Conservation (phyloP, 1,140 invertebrate species). For the Ectropis grisescens region DNA sequence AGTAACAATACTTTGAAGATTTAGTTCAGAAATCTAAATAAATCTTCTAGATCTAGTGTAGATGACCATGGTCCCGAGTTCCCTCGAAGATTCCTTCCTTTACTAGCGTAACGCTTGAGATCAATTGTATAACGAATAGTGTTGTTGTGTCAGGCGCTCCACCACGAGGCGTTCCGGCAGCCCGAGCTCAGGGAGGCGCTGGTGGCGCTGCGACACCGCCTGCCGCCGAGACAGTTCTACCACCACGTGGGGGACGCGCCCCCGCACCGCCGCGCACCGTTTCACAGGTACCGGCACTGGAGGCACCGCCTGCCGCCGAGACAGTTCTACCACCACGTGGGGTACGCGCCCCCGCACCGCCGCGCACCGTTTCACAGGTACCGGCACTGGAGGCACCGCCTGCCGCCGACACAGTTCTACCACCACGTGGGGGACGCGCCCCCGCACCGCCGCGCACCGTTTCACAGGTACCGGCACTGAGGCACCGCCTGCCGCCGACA, state of each 20-base stretch:
- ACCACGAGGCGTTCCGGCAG: slow-evolving; percentile 50
- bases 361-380: no score
- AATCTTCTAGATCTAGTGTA: no score
- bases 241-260: slow-evolving; percentile 48
- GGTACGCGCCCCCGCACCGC: no score
- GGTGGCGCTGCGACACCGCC: slow-evolving; percentile 50
- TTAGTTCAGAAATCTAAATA: no score
- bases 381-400: slow-evolving; percentile 57
- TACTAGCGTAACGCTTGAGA: no score
- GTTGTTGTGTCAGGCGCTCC: slow-evolving; percentile 34
- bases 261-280: slow-evolving; percentile 31
- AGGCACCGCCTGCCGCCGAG: no score
- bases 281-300: slow-evolving; percentile 39
- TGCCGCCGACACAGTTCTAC: slow-evolving; percentile 63
- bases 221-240: slow-evolving; percentile 63
- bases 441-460: slow-evolving; percentile 36
- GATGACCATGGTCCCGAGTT: no score
- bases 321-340: no score
- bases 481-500: slow-evolving; percentile 58
- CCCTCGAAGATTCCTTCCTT: no score
- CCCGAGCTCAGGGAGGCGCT: slow-evolving; percentile 36
- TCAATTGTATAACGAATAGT: background rate
- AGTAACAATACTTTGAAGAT: no score
- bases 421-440: slow-evolving; percentile 53
- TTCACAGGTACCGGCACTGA: slow-evolving; percentile 43